Conservation (phyloP, 2,797 vertebrate genomes). For the Squalus acanthias region DNA sequence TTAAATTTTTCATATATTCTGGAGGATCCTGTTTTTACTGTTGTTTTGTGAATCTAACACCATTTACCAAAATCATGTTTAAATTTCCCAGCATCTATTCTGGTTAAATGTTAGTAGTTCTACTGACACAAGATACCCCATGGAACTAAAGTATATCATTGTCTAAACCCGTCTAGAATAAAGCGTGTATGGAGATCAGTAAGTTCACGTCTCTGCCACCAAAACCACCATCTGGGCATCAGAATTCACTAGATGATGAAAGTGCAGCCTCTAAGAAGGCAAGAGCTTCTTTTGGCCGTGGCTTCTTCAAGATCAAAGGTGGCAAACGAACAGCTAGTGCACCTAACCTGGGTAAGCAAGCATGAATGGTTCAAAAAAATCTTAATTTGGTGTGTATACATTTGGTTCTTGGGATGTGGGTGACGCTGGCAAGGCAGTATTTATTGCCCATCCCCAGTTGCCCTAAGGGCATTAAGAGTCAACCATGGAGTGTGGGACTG, state of each 20-base stretch:
- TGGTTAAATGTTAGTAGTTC: background rate
- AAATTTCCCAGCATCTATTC: background rate
- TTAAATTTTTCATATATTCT: background rate
- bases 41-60: background rate
- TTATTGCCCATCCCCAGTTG: background rate
- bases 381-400: background rate
- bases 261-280: slow-evolving; percentile 82
- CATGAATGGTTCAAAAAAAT: background rate
- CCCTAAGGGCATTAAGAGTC: background rate
- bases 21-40: background rate
- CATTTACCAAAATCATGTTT: background rate
- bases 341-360: slow-evolving; percentile 86
- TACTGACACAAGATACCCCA: background rate
- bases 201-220: slow-evolving; percentile 68
- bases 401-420: background rate
- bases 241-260: slow-evolving; percentile 62
- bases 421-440: background rate
- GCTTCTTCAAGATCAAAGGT: slow-evolving; percentile 90
- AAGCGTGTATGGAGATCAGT: slow-evolving; percentile 53
- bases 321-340: slow-evolving; percentile 81
- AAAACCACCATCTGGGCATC: slow-evolving; percentile 55
- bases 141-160: background rate
- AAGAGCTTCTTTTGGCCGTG: slow-evolving; percentile 87
- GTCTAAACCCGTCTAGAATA: slow-evolving; percentile 55
- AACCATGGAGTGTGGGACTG: background rate